These are phyloP conservation scores for Neodiprion virginianus DNA, from an alignment of 1,140 invertebrate genomes.

Conservation along the genomic window DNA sequence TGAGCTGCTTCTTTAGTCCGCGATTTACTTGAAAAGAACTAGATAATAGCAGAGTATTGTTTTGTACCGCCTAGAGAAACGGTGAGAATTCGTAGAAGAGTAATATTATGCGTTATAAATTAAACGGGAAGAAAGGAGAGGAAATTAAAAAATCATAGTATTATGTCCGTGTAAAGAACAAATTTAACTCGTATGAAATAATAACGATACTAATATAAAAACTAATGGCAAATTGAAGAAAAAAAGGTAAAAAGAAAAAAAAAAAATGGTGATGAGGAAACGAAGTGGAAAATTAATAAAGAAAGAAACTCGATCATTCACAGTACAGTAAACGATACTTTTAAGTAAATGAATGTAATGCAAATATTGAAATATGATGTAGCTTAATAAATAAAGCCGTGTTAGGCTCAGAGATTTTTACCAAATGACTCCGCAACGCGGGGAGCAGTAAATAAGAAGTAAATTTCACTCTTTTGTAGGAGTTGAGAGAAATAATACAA, in stretches of 20 bases:
- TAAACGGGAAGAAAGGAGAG: background rate
- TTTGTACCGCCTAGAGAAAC: background rate
- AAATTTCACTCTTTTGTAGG: conserved; percentile 16
- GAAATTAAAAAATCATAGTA: background rate
- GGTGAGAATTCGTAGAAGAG: no score
- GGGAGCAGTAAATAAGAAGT: conserved; percentile 34
- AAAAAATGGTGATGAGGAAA: background rate
- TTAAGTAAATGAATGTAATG: background rate
- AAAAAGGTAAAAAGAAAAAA: no score
- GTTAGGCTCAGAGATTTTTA: conserved; percentile 39
- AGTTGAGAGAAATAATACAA: conserved; percentile 29
- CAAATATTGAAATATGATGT: background rate
- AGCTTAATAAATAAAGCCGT: background rate
- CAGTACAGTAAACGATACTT: background rate
- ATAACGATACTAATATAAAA: background rate
- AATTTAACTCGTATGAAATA: background rate
- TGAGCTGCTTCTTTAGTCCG: background rate
- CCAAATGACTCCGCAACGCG: conserved; percentile 37
- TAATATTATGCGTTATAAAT: background rate
- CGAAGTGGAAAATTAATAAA: background rate
- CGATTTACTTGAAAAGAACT: no score
- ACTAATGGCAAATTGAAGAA: no score
- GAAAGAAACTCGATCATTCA: conserved; percentile 3
- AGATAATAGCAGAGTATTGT: background rate
- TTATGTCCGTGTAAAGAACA: background rate